phyloP scores from a whole-genome alignment of 2,888 invertebrate genomes.

The Branchellion lobata region DNA sequence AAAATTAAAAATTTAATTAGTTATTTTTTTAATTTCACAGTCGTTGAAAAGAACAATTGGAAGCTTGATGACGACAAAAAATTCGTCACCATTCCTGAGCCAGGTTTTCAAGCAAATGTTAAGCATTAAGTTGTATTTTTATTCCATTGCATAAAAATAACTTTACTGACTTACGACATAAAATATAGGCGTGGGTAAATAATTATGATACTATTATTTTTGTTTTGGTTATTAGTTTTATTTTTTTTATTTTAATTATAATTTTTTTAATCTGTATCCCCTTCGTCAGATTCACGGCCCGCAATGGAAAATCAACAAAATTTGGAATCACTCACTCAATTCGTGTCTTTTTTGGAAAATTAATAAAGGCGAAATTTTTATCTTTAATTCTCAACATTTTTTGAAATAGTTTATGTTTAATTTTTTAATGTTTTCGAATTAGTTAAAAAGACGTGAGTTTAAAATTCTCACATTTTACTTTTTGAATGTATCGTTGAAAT shows the following conservation, averaged over 20 bases:
- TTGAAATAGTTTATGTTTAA: no score
- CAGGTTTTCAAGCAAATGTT: neutral
- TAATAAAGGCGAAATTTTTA: neutral
- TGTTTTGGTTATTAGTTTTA: neutral
- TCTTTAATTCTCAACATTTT: no score
- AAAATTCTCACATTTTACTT: no score
- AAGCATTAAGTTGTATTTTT: no score
- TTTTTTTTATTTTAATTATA: neutral
- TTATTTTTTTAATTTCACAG: neutral
- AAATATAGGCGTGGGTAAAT: no score
- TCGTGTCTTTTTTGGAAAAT: neutral
- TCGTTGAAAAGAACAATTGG: neutral
- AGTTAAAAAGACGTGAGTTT: no score
- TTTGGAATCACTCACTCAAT: neutral
- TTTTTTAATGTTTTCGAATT: no score
- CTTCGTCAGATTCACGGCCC: neutral
- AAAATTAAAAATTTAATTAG: no score
- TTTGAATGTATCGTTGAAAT: no score
- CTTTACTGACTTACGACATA: no score
- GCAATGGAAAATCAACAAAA: neutral
- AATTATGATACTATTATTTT: neutral
- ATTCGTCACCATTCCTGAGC: neutral
- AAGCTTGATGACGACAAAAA: neutral
- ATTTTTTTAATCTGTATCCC: neutral
- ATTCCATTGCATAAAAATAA: no score